A percentile compares a stretch with the other conserved stretches of the same genome.
Evolutionary conservation across 92 coral and sea anemone species (phyloP).

Genomic region (Epizoanthus stellaris): DNA sequence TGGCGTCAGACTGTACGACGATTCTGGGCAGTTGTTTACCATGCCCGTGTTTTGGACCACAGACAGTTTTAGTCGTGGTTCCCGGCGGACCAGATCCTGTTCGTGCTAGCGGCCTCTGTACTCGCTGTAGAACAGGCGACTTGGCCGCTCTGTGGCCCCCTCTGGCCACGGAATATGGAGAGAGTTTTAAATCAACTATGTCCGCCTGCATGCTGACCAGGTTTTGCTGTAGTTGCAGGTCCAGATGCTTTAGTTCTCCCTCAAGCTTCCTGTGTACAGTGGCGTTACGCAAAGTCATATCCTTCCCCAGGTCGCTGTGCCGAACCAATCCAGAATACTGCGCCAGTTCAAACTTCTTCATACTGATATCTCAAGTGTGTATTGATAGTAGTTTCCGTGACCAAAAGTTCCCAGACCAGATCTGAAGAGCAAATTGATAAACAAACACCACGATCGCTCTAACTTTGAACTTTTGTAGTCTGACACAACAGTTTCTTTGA

Average conservation of each 20-base stretch:
- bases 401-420: not conserved
- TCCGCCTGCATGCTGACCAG: slow-evolving; percentile 90
- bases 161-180: slow-evolving; percentile 23
- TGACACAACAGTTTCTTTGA: not conserved
- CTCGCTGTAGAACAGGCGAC: not conserved
- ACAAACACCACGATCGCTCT: not conserved
- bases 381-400: not conserved
- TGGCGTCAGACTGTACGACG: not conserved
- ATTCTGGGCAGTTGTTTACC: slow-evolving; percentile 13
- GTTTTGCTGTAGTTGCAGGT: slow-evolving; percentile 78
- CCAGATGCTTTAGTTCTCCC: slow-evolving; percentile 73
- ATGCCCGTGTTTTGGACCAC: not conserved
- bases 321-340: slow-evolving; percentile 44
- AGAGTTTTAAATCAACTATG: slow-evolving; percentile 71
- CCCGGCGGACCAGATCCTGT: slow-evolving; percentile 13
- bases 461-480: not conserved
- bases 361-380: not conserved
- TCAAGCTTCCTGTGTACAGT: slow-evolving; percentile 80
- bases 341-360: slow-evolving; percentile 37
- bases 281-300: slow-evolving; percentile 84
- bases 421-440: not conserved
- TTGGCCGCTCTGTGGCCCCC: not conserved
- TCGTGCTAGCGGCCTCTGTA: not conserved
- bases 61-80: not conserved
- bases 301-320: slow-evolving; percentile 71